These are phyloP conservation scores for Masticophis lateralis DNA, from an alignment of 2,797 vertebrate species.

Conservation along the genomic window DNA sequence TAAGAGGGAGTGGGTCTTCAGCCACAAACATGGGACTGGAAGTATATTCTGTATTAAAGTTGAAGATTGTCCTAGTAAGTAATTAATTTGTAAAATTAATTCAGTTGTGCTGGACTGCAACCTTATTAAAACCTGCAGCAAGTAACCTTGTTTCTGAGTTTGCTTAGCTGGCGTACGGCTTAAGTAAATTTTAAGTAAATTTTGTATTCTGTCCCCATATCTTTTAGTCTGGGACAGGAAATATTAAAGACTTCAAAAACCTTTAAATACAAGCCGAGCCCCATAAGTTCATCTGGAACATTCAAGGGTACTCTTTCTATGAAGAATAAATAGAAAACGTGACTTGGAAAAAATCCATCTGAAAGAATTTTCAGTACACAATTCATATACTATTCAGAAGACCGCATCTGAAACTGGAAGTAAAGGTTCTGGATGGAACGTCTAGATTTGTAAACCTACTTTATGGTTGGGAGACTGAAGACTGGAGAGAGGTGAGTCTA, in stretches of 20 bases:
- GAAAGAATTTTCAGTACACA: conserved; percentile 56
- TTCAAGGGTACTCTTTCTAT: conserved; percentile 68
- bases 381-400: conserved; percentile 58
- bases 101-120: no score
- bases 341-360: conserved; percentile 60
- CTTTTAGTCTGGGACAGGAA: conserved; percentile 12
- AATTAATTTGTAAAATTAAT: neutral
- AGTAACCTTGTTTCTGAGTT: no score
- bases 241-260: conserved; percentile 36
- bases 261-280: conserved; percentile 43
- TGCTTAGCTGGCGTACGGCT: no score
- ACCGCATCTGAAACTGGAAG: conserved; percentile 52
- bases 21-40: neutral
- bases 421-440: conserved; percentile 52
- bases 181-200: neutral
- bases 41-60: neutral
- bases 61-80: neutral
- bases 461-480: conserved; percentile 51
- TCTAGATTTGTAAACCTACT: conserved; percentile 37
- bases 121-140: no score
- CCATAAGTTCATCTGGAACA: conserved; percentile 61
- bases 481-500: neutral
- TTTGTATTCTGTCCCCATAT: neutral
- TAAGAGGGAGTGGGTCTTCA: neutral
- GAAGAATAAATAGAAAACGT: conserved; percentile 67